phyloP scores from a whole-genome alignment of 1,140 invertebrate genomes.

The Bombus sibiricus region DNA sequence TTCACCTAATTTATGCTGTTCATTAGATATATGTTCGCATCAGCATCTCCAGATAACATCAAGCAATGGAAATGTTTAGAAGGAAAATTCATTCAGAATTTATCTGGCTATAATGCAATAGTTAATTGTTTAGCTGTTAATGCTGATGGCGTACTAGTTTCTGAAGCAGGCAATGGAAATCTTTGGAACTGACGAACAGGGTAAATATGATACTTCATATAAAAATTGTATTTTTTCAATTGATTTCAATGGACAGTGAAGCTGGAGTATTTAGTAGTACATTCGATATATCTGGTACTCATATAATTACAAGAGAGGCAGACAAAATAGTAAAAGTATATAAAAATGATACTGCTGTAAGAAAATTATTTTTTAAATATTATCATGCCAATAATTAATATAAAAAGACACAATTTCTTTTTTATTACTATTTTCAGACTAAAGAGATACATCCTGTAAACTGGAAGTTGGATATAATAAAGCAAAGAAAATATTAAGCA shows the following conservation, averaged over 20 bases:
- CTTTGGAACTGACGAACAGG: constrained; percentile 99
- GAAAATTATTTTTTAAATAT: not conserved
- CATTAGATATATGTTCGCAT: constrained; percentile 96
- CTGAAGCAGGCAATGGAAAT: constrained; percentile 99
- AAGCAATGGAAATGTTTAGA: constrained; percentile 99
- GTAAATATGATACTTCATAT: constrained; percentile 66
- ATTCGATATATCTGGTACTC: constrained; percentile 96
- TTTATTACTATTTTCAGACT: constrained; percentile 84
- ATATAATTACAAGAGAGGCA: constrained; percentile 98
- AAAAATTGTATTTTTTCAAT: constrained; percentile 3
- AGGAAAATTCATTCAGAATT: constrained; percentile 98
- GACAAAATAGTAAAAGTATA: constrained; percentile 99
- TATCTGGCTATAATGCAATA: constrained; percentile 98
- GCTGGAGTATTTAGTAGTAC: constrained; percentile 97
- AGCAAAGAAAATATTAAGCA: not conserved
- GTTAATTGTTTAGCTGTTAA: constrained; percentile 98
- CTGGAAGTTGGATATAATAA: constrained; percentile 89
- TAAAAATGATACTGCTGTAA: constrained; percentile 96
- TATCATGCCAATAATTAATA: constrained; percentile 2
- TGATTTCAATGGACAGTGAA: constrained; percentile 95
- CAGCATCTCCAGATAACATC: constrained; percentile 98
- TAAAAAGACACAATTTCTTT: constrained; percentile 5
- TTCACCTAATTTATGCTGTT: constrained; percentile 34
- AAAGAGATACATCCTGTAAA: constrained; percentile 98
- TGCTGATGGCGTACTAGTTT: constrained; percentile 96